Percentiles rank a stretch among this genome's conserved stretches.
These are phyloP conservation scores for Cyanistes caeruleus DNA, from an alignment of 2,113 vertebrate species.

Conservation along the genomic window DNA sequence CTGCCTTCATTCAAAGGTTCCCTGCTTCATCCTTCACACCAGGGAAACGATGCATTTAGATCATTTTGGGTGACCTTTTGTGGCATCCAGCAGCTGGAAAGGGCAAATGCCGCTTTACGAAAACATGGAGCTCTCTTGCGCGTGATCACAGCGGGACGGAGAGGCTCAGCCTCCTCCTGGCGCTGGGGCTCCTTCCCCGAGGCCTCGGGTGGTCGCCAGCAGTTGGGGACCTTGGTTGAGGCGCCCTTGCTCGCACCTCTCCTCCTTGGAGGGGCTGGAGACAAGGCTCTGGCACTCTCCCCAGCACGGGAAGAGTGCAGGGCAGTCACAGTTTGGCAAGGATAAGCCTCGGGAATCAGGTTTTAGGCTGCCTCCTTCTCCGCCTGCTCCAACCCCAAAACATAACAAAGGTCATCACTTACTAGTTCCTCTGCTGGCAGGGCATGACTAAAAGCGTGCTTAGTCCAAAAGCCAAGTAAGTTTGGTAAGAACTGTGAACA, in stretches of 20 bases:
- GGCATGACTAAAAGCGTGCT: background rate
- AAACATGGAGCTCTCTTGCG: background rate
- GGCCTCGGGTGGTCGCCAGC: rapidly evolving
- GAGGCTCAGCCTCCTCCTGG: background rate
- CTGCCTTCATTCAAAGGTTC: background rate
- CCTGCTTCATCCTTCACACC: background rate
- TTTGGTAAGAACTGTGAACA: background rate
- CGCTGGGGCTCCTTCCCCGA: background rate
- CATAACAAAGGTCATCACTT: background rate
- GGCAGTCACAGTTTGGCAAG: rapidly evolving
- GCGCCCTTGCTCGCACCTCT: rapidly evolving
- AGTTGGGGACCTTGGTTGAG: rapidly evolving
- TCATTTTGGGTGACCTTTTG: background rate
- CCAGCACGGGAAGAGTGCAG: rapidly evolving
- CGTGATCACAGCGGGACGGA: rapidly evolving
- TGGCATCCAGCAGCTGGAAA: background rate
- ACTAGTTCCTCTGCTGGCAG: background rate
- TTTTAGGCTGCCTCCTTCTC: background rate
- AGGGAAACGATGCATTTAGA: background rate
- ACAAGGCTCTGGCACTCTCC: background rate
- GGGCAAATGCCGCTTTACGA: background rate
- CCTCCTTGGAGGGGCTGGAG: rapidly evolving
- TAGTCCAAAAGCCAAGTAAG: background rate
- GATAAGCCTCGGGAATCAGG: rapidly evolving
- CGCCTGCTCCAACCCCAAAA: background rate